phyloP scores from a whole-genome alignment of 2,888 invertebrate genomes.

The Philonicus albiceps region DNA sequence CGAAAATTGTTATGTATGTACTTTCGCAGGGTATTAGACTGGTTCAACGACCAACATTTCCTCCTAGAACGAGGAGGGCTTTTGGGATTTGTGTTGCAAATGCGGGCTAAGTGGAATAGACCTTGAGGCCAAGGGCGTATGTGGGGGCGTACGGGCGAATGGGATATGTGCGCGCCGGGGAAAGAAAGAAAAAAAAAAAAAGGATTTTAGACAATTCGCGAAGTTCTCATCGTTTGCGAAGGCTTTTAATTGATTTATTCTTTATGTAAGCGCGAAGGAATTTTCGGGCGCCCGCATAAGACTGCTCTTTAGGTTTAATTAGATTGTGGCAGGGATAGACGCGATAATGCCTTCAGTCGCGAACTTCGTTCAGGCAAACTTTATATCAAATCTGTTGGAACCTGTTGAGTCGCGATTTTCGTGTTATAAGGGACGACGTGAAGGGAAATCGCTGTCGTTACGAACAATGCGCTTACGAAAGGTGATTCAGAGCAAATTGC shows the following conservation, averaged over 20 bases:
- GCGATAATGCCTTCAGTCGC: background rate
- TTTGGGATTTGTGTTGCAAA: background rate
- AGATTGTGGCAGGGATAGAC: background rate
- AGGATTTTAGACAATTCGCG: background rate
- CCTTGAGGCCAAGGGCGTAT: background rate
- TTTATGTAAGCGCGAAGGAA: background rate
- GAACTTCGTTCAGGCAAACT: background rate
- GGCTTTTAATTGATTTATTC: constrained; percentile 29
- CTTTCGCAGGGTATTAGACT: constrained; percentile 12
- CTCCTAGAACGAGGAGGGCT: background rate
- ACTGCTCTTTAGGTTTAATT: background rate
- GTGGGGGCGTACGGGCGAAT: background rate
- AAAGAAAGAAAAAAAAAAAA: too few species aligned
- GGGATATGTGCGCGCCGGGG: background rate
- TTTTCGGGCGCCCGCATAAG: background rate
- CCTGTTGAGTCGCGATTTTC: background rate
- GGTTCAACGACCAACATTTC: background rate
- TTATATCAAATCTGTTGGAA: background rate
- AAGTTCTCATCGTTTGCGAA: background rate
- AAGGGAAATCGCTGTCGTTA: background rate
- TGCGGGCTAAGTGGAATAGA: background rate
- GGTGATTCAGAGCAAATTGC: background rate
- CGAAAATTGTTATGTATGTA: constrained; percentile 7
- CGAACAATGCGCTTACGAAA: background rate
- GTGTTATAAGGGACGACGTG: background rate